Base-by-base conservation (phyloP, 2,888 invertebrate species). In the Oligia latruncula region DNA sequence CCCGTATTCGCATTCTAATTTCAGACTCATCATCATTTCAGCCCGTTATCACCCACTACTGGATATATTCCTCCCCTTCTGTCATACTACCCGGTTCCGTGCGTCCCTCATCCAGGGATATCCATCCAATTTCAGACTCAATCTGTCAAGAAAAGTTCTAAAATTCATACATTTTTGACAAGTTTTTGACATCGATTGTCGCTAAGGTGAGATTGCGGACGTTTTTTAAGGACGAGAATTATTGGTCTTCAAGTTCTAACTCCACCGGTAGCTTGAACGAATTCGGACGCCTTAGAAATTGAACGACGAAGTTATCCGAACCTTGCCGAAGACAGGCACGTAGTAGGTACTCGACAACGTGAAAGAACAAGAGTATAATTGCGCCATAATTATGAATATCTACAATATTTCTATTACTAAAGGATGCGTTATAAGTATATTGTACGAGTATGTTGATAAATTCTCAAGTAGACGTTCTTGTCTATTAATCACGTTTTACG, bases 401-500 rank as follows among this genome's bases (percentile, higher is more conserved):
- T 43, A 1, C 23, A 23, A 1, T 60, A 82, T 74, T 43, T 23
- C 4, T 66, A 74, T 66, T 23, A 66, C 2, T 49, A 4, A 29
- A 23, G 58, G 52, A 74, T 74, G n/a, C 9, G 40, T 46, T 81
- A 8, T 49, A 0, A 58, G 65, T 82, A 58, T 40, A 35, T 35
- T 35, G 20, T 11, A 67, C 46, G 29, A 29, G 29, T 29, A 29
- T 29, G 40, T 74, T 43, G 1, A 52, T 66, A 43, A 58, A 65
- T 29, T 74, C n/a, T 66, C 65, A 60, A 82, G 66, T 23, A 17
- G 65, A 46, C 23, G 0, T n/a, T 70, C 70, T 70, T 49, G 20
- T 35, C 17, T 66, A 74, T 35, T 35, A 43, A 67, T 82, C 76
- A 80, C 60, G 43, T 82, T 75, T 60, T 60, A 74, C 29, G 43